A percentile compares a stretch with the other conserved stretches of the same genome.
These are phyloP conservation scores for Microctenopoma lineatum DNA, from an alignment of 2,797 vertebrate species.

Conservation along the genomic window DNA sequence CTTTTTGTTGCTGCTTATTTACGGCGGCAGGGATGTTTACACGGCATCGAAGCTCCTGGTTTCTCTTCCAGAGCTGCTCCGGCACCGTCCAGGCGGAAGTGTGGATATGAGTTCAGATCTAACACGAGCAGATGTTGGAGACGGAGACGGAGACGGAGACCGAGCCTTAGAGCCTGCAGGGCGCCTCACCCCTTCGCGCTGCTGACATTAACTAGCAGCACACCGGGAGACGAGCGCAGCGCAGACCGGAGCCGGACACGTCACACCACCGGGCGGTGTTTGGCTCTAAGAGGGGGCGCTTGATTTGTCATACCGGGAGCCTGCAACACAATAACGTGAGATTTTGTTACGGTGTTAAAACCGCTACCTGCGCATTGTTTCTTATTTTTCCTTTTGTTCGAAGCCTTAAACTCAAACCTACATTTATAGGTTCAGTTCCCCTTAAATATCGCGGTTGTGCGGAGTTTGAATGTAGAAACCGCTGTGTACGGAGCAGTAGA, in stretches of 20 bases:
- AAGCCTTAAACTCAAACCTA: neutral
- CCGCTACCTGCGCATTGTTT: neutral
- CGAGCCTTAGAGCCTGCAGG: neutral
- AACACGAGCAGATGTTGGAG: too few relatives aligned
- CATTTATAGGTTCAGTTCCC: neutral
- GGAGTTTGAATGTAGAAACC: too few relatives aligned
- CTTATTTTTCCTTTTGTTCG: accelerated
- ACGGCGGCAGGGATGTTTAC: conserved; percentile 12
- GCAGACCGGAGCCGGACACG: conserved; percentile 11
- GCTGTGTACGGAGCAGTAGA: neutral
- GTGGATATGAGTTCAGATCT: too few relatives aligned
- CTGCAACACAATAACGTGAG: too few relatives aligned
- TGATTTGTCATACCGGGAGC: neutral
- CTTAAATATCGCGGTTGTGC: too few relatives aligned
- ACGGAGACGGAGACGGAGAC: neutral
- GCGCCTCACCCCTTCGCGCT: accelerated
- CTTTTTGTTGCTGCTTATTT: neutral
- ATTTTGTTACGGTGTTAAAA: neutral
- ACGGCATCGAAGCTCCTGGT: conserved; percentile 17
- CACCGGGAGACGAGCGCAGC: neutral
- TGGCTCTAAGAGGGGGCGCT: conserved; percentile 24
- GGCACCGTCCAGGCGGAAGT: neutral
- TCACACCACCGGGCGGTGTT: conserved; percentile 40
- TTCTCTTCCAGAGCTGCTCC: neutral
- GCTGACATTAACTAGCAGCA: neutral